phyloP scores from a whole-genome alignment of 2,888 invertebrate genomes.

The Deroplatys truncata region DNA sequence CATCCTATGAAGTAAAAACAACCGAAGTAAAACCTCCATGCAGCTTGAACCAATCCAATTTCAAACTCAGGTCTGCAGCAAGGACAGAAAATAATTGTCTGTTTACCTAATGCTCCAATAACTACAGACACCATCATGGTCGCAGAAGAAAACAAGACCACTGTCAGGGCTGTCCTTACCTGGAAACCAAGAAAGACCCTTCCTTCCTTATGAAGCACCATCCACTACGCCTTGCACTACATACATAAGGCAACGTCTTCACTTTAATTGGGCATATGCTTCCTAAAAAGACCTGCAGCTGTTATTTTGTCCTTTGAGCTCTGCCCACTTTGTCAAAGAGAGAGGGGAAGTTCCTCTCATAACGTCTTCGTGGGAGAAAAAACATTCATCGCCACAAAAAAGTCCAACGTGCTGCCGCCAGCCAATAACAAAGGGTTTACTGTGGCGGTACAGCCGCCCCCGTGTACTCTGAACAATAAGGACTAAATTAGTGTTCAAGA shows the following conservation, averaged over 20 bases:
- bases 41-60: no score
- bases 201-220: background rate
- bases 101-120: no score
- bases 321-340: background rate
- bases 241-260: background rate
- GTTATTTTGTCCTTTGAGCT: background rate
- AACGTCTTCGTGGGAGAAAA: background rate
- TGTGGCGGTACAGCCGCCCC: background rate
- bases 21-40: no score
- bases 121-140: no score
- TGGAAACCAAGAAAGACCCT: background rate
- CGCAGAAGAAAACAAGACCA: no score
- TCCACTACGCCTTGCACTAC: background rate
- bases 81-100: no score
- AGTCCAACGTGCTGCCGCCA: background rate
- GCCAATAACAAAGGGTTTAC: background rate
- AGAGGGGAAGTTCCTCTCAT: background rate
- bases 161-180: background rate
- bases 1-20: no score
- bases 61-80: no score
- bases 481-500: no score
- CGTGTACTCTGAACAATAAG: background rate
- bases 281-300: background rate
- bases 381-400: background rate
- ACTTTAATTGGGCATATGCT: background rate